Conservation (phyloP, 2,797 vertebrate genomes). For the Pangasius djambal region DNA sequence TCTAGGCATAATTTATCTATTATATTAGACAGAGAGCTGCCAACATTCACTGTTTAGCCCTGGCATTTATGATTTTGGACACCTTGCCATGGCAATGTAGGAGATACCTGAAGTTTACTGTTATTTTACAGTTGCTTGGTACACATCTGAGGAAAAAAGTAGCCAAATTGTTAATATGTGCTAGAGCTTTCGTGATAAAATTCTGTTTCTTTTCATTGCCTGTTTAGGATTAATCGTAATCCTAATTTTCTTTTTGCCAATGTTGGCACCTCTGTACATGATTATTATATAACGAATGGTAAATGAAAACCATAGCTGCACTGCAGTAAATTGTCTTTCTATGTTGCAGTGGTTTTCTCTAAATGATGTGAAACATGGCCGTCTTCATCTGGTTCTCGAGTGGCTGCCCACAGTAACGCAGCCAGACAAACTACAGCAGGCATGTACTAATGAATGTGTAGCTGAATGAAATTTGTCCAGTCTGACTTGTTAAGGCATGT, state of each 20-base stretch:
- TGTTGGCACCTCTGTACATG: not conserved
- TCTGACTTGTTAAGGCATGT: not conserved
- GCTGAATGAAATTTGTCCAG: not conserved
- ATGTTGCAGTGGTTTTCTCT: conserved; percentile 78
- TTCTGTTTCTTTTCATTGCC: not conserved
- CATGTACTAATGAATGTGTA: conserved; percentile 53
- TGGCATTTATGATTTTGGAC: not conserved
- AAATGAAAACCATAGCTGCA: not conserved
- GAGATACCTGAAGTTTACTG: not conserved
- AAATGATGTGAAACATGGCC: conserved; percentile 79
- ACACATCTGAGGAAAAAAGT: not conserved
- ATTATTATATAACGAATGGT: not conserved
- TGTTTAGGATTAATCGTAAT: not conserved
- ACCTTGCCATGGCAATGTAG: too few species aligned
- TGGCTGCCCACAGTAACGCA: conserved; percentile 68
- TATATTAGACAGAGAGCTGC: too few species aligned
- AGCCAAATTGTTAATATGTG: too few species aligned
- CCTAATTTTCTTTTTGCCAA: not conserved
- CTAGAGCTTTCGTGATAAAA: not conserved
- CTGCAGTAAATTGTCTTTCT: conserved; percentile 2
- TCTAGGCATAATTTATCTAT: too few species aligned
- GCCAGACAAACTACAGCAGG: conserved; percentile 79
- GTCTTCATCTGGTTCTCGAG: conserved; percentile 78
- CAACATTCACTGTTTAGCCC: too few species aligned
- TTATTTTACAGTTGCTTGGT: not conserved